These are phyloP conservation scores for Spheniscus mendiculus DNA, from an alignment of 2,113 vertebrate genomes.

Conservation along the genomic window DNA sequence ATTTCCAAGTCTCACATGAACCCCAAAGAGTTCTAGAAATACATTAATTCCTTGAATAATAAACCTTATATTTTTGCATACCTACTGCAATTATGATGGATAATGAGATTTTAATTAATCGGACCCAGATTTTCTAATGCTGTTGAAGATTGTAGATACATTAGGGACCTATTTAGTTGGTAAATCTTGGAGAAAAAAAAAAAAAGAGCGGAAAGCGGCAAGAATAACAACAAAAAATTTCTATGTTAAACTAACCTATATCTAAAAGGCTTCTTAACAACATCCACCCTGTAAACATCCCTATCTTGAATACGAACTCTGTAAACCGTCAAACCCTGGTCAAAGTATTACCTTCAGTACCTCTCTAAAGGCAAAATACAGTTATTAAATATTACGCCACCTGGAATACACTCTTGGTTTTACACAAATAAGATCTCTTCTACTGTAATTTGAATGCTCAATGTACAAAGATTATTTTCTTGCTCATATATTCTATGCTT, in stretches of 20 bases:
- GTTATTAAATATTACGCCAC: not conserved
- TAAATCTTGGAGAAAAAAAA: not conserved
- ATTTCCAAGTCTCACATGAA: slow-evolving; percentile 64
- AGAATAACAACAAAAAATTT: not conserved
- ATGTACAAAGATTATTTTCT: not conserved
- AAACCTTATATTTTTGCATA: slow-evolving; percentile 41
- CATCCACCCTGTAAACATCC: not conserved
- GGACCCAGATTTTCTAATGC: slow-evolving; percentile 46
- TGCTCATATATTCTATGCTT: not conserved
- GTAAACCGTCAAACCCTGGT: not conserved
- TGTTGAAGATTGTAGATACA: not conserved
- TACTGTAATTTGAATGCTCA: not conserved
- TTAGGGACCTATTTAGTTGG: slow-evolving; percentile 28
- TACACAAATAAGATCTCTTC: not conserved
- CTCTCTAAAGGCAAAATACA: not conserved
- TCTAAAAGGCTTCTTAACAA: not conserved
- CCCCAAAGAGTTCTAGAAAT: slow-evolving; percentile 60
- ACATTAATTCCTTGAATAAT: slow-evolving; percentile 76
- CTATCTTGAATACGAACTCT: not conserved
- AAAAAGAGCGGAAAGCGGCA: not conserved
- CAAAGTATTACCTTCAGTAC: not conserved
- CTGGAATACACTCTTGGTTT: not conserved
- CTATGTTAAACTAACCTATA: not conserved
- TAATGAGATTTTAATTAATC: slow-evolving; percentile 80
- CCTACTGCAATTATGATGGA: slow-evolving; percentile 70